Evolutionary conservation across 2,797 vertebrate species (phyloP).

Genomic region (Onychomys torridus): DNA sequence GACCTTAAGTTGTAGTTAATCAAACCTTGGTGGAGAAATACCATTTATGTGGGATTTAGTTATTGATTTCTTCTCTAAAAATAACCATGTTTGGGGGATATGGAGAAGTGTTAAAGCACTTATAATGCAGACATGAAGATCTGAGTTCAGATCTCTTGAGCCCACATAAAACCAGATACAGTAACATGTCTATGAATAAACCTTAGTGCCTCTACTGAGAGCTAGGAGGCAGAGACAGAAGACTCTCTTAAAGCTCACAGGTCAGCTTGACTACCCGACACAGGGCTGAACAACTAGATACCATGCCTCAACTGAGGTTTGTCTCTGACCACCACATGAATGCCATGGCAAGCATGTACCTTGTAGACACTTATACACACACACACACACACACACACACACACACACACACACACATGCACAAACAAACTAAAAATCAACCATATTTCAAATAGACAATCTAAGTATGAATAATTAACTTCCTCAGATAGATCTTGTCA

Average conservation of each 20-base stretch:
- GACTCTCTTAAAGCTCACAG: neutral
- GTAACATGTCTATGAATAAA: neutral
- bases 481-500: neutral
- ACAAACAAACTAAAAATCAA: neutral
- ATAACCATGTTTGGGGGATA: neutral
- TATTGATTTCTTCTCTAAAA: constrained; percentile 25
- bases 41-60: neutral
- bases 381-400: too few relatives aligned
- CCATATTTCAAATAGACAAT: neutral
- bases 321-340: neutral
- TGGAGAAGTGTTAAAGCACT: neutral
- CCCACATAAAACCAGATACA: neutral
- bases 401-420: neutral
- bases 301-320: neutral
- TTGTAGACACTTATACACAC: neutral
- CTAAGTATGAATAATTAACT: neutral
- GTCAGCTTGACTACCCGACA: neutral
- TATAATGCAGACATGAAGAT: neutral
- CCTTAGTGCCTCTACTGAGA: neutral
- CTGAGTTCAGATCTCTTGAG: neutral
- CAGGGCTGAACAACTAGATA: too few relatives aligned
- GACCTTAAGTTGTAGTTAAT: neutral
- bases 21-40: neutral
- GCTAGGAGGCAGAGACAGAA: neutral
- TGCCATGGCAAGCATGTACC: neutral